Percentiles rank a stretch among this genome's conserved stretches.
These are phyloP conservation scores for Formica exsecta DNA, from an alignment of 1,140 invertebrate genomes.

Conservation along the genomic window DNA sequence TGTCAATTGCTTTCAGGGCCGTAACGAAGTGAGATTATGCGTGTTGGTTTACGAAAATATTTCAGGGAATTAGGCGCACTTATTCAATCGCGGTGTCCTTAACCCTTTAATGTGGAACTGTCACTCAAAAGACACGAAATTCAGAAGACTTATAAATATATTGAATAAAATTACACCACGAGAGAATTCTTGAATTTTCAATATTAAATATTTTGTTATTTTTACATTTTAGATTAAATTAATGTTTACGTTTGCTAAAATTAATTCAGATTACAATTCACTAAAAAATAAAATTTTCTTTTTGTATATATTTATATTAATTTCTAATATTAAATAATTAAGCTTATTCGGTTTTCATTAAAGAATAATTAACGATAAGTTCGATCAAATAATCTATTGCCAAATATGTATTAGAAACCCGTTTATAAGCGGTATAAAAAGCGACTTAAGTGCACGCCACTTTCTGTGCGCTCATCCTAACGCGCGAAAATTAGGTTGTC, in stretches of 20 bases:
- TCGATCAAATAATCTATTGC: background rate
- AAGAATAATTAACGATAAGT: background rate
- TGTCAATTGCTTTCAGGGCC: conserved; percentile 45
- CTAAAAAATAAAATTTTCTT: background rate
- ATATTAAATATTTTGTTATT: conserved; percentile 6
- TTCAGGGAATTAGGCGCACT: conserved; percentile 47
- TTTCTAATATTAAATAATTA: conserved; percentile 1
- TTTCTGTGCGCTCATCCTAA: conserved; percentile 34
- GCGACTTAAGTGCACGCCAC: conserved; percentile 23
- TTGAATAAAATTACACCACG: background rate
- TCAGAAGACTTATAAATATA: background rate
- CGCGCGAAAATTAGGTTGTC: conserved; percentile 59
- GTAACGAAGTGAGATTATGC: conserved; percentile 9
- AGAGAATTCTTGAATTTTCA: background rate
- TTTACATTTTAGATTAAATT: background rate
- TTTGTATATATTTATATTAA: background rate
- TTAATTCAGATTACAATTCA: background rate
- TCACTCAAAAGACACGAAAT: background rate
- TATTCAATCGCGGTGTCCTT: conserved; percentile 21
- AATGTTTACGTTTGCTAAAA: conserved; percentile 6
- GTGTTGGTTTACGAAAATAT: conserved; percentile 52
- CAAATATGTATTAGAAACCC: background rate
- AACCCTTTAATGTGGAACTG: background rate
- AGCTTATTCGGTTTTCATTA: background rate
- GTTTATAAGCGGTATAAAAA: background rate